Base-by-base conservation (phyloP, 2,888 invertebrate species). In the Metopia argyrocephala region DNA sequence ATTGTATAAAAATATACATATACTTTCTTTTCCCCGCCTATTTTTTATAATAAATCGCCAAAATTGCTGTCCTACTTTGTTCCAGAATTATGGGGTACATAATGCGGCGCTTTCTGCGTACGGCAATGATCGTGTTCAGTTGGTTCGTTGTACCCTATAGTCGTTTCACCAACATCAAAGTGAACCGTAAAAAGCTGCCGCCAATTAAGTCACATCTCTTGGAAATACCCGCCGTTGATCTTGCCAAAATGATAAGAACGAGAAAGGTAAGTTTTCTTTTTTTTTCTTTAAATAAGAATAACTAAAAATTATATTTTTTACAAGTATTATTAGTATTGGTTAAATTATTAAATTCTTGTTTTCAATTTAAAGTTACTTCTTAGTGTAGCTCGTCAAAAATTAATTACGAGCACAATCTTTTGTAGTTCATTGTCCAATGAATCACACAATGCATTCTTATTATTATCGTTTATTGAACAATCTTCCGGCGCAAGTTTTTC, bases 191-290 rank as follows among this genome's bases (percentile, higher is more conserved):
- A 87, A 92, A 92, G 89, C 92, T 94, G 86, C 94, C 95, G 25
- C 93, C 94, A 2, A 93, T 95, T 9, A 91, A 91, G 48, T 93
- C 94, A 87, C 92, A 93, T 23, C 87, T 96, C 83, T 92, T 96
- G 62, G 92, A 93, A 86, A 92, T 94, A 85, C 93, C 94, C 78
- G 96, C 95, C 52, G 93, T 93, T 15, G 92, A 92, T 76, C 90
- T 96, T 78, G 93, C 95, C 5, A 91, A 91, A 85, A 93, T 93
- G 92, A 96, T 96, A 86, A 92, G 96, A 87, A 93, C 91, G 64
- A 92, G 91, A 92, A 92, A 95, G 93, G 95, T 94, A 75, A 89
- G 89, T 89, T 45, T 64, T n/a, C n/a, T n/a, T n/a, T n/a, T n/a
- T n/a, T n/a, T n/a, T n/a, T n/a, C n/a, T n/a, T n/a, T n/a, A n/a